Evolutionary conservation across 2,797 vertebrate genomes (phyloP).

Genomic region (Microcaecilia unicolor): DNA sequence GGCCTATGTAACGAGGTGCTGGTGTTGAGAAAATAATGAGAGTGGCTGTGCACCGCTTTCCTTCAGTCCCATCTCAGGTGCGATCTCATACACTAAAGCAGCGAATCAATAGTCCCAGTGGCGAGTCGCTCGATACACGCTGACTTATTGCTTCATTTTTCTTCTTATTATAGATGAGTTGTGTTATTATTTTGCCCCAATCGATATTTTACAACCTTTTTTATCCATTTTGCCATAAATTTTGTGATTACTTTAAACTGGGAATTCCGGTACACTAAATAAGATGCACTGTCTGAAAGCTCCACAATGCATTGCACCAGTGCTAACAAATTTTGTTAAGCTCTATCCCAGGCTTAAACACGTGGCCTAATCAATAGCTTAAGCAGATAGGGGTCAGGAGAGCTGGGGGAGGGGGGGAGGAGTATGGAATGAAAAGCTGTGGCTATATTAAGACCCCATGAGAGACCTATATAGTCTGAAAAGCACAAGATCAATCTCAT

Average conservation of each 20-base stretch:
- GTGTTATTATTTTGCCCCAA: slow-evolving; percentile 78
- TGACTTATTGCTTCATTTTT: slow-evolving; percentile 98
- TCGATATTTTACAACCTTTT: slow-evolving; percentile 98
- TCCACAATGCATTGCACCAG: too few species aligned
- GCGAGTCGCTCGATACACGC: slow-evolving; percentile 80
- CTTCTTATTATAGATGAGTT: slow-evolving; percentile 95
- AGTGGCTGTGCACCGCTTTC: slow-evolving; percentile 57
- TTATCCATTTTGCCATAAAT: slow-evolving; percentile 99
- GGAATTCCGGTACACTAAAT: slow-evolving; percentile 97
- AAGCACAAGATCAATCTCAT: too few species aligned
- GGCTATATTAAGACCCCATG: too few species aligned
- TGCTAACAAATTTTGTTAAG: too few species aligned
- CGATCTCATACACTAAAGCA: slow-evolving; percentile 79
- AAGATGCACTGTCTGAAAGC: slow-evolving; percentile 66
- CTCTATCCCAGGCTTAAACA: slow-evolving; percentile 36
- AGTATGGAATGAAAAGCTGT: slow-evolving; percentile 32
- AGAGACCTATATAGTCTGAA: too few species aligned
- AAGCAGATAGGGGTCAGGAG: too few species aligned
- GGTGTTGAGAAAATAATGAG: slow-evolving; percentile 76
- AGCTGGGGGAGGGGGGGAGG: too few species aligned
- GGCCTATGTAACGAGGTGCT: slow-evolving; percentile 77
- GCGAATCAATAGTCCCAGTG: slow-evolving; percentile 79
- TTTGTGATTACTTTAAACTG: slow-evolving; percentile 97
- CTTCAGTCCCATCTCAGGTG: slow-evolving; percentile 71
- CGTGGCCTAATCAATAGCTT: slow-evolving; percentile 43